Conservation (phyloP, 2,888 invertebrate species). For the Agrilus cyanescens region DNA sequence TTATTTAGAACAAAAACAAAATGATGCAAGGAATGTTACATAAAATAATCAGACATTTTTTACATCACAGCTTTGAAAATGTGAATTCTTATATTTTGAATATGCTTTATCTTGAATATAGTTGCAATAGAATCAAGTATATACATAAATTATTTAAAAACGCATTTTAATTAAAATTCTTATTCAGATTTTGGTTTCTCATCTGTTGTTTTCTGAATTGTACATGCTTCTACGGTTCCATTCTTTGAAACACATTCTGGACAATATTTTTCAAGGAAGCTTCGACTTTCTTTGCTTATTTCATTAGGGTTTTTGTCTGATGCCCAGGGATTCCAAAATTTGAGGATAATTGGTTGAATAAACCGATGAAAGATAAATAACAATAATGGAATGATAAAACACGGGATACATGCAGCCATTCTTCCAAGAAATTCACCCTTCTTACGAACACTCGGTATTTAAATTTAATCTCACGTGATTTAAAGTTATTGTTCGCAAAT, state of each 20-base stretch:
- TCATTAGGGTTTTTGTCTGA: slow-evolving; percentile 16
- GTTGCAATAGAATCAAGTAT: neutral
- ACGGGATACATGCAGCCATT: slow-evolving; percentile 59
- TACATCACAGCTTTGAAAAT: too few relatives aligned
- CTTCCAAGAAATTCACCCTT: slow-evolving; percentile 1
- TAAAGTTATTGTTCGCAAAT: too few relatives aligned
- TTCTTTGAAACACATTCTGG: neutral
- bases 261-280: neutral
- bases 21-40: too few relatives aligned
- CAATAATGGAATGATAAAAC: slow-evolving; percentile 71
- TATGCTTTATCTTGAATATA: too few relatives aligned
- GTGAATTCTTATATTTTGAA: too few relatives aligned
- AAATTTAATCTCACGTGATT: too few relatives aligned
- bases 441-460: too few relatives aligned
- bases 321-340: slow-evolving; percentile 73
- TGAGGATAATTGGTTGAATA: slow-evolving; percentile 67
- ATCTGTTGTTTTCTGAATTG: too few relatives aligned
- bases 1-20: too few relatives aligned
- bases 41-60: too few relatives aligned
- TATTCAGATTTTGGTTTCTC: too few relatives aligned
- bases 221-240: neutral
- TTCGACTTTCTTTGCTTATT: slow-evolving; percentile 40
- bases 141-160: neutral
- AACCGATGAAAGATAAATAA: slow-evolving; percentile 76
- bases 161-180: too few relatives aligned